Evolutionary conservation across 2,113 vertebrate species (phyloP), one percentile per base, ranked within the genome.

Genomic region (Indicator indicator): DNA sequence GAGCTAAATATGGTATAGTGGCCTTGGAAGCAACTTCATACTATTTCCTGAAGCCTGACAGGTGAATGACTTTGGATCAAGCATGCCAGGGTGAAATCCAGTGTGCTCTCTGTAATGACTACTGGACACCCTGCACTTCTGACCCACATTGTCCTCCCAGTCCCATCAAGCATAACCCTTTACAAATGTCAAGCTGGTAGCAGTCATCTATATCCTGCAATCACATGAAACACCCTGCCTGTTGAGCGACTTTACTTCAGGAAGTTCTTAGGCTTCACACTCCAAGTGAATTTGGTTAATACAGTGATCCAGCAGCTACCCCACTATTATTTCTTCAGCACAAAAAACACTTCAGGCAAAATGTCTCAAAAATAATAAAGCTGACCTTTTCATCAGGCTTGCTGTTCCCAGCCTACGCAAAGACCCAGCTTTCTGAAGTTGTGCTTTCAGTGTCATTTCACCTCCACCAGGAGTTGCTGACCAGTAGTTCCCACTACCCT

Each of bases 241-340:
- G 24, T 78, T 38, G n/a, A 83, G 33, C 74, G 83, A 6, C 69
- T 58, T 67, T 55, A 24, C 58, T 78, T 86, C 3, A 3, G 28
- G 71, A 91, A 90, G 76, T 58, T 81, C 76, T 68, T 24, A 20
- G 23, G 52, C 38, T 83, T 90, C 76, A 44, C 44, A 21, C 14
- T 90, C 42, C 32, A 42, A 5, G 2, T 6, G 11, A 93, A 16
- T 1, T 1, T 27, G 15, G 46, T 54, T 91, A 64, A 86, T 80
- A 26, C 42, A 72, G n/a, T 40, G 44, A 67, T 77, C 42, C 46
- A 71, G 76, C 56, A 92, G 65, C 90, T 80, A 65, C 62, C 65
- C 65, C 71, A 11, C 76, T 68, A 67, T 88, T 92, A 92, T 36
- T 86, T 95, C 60, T 83, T 83, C 69, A 71, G 18, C 32, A 71